These are phyloP conservation scores for Marmota flaviventris DNA, from an alignment of 2,113 vertebrate genomes.

Conservation along the genomic window DNA sequence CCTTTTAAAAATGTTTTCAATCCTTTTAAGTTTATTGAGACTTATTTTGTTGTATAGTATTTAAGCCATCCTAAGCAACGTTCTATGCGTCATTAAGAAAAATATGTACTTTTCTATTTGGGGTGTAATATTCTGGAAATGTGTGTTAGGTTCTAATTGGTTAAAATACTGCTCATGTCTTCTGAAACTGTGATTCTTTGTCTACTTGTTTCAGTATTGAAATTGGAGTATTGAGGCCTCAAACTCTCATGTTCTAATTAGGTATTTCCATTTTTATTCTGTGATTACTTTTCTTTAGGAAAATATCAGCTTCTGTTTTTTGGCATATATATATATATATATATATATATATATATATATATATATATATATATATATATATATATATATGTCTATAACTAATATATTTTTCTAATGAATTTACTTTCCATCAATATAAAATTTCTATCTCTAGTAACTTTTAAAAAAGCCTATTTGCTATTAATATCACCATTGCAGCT, in stretches of 20 bases:
- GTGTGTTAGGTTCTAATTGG: background rate
- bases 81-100: background rate
- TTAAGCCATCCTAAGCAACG: background rate
- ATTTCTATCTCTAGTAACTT: background rate
- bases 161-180: background rate
- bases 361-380: background rate
- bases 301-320: no score
- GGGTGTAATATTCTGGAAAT: background rate
- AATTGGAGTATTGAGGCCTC: background rate
- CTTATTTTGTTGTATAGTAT: background rate
- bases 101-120: background rate
- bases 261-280: background rate
- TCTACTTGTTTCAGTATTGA: background rate
- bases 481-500: background rate
- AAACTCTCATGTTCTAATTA: background rate
- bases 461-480: background rate
- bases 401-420: background rate
- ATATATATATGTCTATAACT: background rate
- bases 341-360: no score
- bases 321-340: background rate
- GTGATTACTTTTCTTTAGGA: background rate
- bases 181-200: background rate
- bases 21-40: no score
- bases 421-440: background rate
- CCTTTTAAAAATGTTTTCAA: background rate